phyloP scores from a whole-genome alignment of 1,140 invertebrate species.

The Conopomorpha cramerella region DNA sequence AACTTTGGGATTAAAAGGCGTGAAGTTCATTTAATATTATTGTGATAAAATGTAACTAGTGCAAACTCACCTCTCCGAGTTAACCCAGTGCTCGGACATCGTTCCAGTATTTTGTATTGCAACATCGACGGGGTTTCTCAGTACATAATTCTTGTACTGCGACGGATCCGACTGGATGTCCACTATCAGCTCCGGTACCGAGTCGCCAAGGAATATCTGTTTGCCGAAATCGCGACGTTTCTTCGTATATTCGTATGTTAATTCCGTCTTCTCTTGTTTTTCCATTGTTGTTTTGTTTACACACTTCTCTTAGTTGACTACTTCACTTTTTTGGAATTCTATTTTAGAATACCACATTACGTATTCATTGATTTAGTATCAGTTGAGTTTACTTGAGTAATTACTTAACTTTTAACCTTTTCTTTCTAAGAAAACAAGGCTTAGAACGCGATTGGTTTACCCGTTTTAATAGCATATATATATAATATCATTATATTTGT shows the following conservation, averaged over 20 bases:
- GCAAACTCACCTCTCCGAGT: constrained; percentile 58
- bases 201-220: constrained; percentile 74
- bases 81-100: constrained; percentile 71
- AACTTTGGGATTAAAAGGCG: no score
- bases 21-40: no score
- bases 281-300: constrained; percentile 15
- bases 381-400: no score
- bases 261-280: constrained; percentile 41
- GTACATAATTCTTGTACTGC: constrained; percentile 71
- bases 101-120: constrained; percentile 66
- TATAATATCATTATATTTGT: neutral
- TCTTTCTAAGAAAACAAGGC: no score
- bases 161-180: constrained; percentile 74
- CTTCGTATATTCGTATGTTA: constrained; percentile 68
- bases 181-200: constrained; percentile 71
- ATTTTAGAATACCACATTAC: no score
- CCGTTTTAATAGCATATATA: no score
- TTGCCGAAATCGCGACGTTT: constrained; percentile 71
- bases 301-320: constrained; percentile 1
- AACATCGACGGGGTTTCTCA: constrained; percentile 71
- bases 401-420: no score
- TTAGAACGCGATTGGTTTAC: no score
- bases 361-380: no score
- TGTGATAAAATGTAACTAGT: no score
- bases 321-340: constrained; percentile 6